Evolutionary conservation across 2,113 vertebrate genomes (phyloP).

Genomic region (Crotalus helleri): DNA sequence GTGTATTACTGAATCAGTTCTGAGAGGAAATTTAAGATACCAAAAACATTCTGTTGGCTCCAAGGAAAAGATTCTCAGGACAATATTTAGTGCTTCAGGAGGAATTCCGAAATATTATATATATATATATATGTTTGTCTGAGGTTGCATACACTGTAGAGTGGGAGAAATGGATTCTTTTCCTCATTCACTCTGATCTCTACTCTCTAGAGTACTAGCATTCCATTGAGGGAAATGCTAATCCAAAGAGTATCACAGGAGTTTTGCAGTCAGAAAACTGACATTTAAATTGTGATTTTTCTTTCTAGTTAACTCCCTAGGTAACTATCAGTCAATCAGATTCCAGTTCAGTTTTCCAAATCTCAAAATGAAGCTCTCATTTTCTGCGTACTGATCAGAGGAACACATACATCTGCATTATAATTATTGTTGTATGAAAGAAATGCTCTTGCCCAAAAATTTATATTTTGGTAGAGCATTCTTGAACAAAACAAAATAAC

Average conservation of each 20-base stretch:
- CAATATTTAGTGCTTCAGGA: constrained; percentile 25
- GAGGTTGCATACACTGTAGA: neutral
- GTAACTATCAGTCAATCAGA: constrained; percentile 1
- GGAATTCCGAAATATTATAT: neutral
- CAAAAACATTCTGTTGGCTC: neutral
- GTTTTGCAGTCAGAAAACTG: constrained; percentile 9
- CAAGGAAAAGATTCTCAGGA: constrained; percentile 18
- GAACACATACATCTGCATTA: constrained; percentile 7
- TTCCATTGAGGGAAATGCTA: constrained; percentile 2
- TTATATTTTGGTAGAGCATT: neutral
- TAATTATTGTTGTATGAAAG: neutral
- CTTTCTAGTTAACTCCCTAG: neutral
- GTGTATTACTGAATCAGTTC: neutral
- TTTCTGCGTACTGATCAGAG: constrained; percentile 3
- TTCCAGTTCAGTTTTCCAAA: constrained; percentile 25
- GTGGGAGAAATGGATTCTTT: neutral
- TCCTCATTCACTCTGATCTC: neutral
- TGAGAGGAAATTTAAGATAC: neutral
- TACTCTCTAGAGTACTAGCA: neutral
- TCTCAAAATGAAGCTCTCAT: constrained; percentile 29
- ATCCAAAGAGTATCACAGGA: neutral
- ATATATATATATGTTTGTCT: neutral
- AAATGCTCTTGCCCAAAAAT: neutral
- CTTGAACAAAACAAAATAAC: constrained; percentile 35
- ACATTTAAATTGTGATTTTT: neutral